These are phyloP conservation scores for Drosophila glabriapex DNA, from an alignment of 2,888 invertebrate species.

Conservation along the genomic window DNA sequence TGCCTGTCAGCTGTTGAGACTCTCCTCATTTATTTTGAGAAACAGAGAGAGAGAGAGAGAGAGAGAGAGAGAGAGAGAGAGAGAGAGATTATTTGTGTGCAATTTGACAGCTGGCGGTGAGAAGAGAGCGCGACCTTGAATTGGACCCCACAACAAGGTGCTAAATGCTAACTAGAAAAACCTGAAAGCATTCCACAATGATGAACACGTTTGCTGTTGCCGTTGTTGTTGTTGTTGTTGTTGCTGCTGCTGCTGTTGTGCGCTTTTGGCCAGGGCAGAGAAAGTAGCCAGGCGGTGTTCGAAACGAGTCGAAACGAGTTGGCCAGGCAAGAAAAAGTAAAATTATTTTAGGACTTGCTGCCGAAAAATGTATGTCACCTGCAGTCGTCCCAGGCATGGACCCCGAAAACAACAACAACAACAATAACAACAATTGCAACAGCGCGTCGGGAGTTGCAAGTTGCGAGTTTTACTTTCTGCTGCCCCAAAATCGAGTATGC, in stretches of 20 bases:
- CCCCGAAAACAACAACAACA: conserved; percentile 20
- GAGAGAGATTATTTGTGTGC: conserved; percentile 2
- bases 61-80: neutral
- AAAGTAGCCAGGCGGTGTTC: conserved; percentile 57
- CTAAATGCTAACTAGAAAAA: conserved; percentile 70
- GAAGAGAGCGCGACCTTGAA: conserved; percentile 64
- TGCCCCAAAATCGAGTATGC: conserved; percentile 62
- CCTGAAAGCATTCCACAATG: conserved; percentile 33
- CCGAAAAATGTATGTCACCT: conserved; percentile 73
- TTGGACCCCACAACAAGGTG: conserved; percentile 54
- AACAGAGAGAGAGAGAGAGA: neutral
- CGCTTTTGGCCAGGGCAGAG: conserved; percentile 59
- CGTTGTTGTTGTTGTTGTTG: conserved; percentile 10
- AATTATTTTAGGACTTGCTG: conserved; percentile 75
- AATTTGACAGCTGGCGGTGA: conserved; percentile 29
- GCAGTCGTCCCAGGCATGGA: conserved; percentile 53
- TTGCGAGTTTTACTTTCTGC: conserved; percentile 68
- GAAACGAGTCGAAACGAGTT: conserved; percentile 58
- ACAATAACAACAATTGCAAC: conserved; percentile 13
- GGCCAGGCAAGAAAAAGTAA: conserved; percentile 69
- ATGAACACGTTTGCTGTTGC: conserved; percentile 16
- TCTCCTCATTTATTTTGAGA: neutral
- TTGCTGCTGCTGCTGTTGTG: conserved; percentile 5
- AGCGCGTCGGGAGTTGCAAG: conserved; percentile 33
- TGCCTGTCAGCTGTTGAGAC: neutral